Evolutionary conservation across 2,797 vertebrate species (phyloP).

Genomic region (Nannoperca australis): DNA sequence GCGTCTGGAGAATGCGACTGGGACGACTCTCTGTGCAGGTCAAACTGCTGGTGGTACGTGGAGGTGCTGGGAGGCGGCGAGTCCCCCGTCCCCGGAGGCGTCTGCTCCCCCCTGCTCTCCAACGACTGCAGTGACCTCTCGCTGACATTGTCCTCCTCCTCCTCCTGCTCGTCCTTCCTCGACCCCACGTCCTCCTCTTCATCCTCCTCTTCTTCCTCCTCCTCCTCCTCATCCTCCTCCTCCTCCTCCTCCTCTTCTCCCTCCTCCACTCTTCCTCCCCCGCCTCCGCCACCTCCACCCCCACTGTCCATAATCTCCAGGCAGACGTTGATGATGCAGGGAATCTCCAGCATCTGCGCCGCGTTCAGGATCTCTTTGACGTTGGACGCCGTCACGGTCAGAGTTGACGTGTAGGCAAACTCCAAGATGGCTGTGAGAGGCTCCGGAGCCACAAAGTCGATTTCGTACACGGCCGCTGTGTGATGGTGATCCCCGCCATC

Average conservation of each 20-base stretch:
- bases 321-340: constrained; percentile 96
- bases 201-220: constrained; percentile 90
- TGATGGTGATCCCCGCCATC: constrained; percentile 84
- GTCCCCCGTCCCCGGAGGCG: constrained; percentile 61
- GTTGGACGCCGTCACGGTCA: constrained; percentile 95
- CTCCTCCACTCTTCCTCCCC: constrained; percentile 81
- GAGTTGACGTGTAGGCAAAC: constrained; percentile 98
- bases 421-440: constrained; percentile 97
- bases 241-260: constrained; percentile 87
- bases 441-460: constrained; percentile 96
- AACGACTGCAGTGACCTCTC: constrained; percentile 86
- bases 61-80: constrained; percentile 91
- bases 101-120: constrained; percentile 84
- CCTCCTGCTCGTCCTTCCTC: constrained; percentile 88
- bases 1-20: constrained; percentile 82
- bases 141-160: constrained; percentile 88
- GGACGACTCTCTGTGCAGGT: constrained; percentile 72
- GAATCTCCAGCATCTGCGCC: constrained; percentile 96
- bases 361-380: constrained; percentile 96
- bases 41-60: constrained; percentile 68
- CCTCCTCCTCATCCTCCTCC: constrained; percentile 86
- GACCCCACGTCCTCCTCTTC: constrained; percentile 87
- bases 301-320: constrained; percentile 96
- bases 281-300: constrained; percentile 82
- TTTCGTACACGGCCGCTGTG: constrained; percentile 90